phyloP scores from a whole-genome alignment of 2,888 invertebrate species.

The Agrotis exclamationis region DNA sequence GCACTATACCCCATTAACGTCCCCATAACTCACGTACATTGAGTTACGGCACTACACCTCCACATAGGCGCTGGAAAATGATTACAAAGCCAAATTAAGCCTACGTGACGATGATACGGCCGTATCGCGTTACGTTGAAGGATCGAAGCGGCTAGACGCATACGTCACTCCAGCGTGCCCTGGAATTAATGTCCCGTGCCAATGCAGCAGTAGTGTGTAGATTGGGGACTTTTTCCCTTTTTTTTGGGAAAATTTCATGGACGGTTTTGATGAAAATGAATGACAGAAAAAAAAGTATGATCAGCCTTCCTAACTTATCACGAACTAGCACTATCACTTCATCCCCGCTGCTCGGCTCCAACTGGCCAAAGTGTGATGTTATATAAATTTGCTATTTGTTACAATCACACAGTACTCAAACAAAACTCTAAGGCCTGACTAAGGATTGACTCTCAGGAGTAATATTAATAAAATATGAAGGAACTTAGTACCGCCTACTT shows the following conservation, averaged over 20 bases:
- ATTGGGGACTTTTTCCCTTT: background rate
- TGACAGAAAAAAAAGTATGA: no score
- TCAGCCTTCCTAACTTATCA: no score
- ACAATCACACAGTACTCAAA: no score
- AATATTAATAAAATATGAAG: no score
- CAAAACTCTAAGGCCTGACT: no score
- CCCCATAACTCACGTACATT: background rate
- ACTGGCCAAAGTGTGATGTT: no score
- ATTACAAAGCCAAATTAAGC: constrained; percentile 41
- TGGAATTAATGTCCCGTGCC: constrained; percentile 77
- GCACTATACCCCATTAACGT: background rate
- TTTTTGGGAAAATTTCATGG: background rate
- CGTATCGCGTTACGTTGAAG: constrained; percentile 58
- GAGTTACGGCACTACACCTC: background rate
- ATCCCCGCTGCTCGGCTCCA: no score
- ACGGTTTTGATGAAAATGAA: no score
- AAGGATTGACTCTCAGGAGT: no score
- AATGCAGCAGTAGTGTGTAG: background rate
- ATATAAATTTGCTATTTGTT: no score
- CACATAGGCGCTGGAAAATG: constrained; percentile 3
- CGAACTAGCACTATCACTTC: no score
- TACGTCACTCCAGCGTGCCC: constrained; percentile 77
- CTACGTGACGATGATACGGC: constrained; percentile 35
- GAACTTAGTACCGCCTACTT: no score
- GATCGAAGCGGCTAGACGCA: constrained; percentile 88